phyloP scores from a whole-genome alignment of 2,888 invertebrate species.

The Lithophane leautieri region DNA sequence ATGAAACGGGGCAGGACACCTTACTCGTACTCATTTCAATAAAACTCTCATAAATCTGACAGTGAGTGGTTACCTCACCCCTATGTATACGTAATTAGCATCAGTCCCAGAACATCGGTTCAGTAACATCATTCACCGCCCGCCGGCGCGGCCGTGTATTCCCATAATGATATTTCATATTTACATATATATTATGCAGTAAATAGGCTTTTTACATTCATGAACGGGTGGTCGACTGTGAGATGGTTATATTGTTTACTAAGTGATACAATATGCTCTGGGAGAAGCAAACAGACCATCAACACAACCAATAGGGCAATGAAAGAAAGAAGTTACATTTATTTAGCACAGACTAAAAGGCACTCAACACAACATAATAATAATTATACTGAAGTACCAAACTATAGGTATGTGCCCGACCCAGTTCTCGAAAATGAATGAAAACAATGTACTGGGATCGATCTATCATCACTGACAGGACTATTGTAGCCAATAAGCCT shows the following conservation, averaged over 20 bases:
- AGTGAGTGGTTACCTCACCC: background rate
- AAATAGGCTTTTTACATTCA: conserved; percentile 52
- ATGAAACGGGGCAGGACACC: background rate
- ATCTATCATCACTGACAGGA: too few relatives aligned
- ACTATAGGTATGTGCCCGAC: too few relatives aligned
- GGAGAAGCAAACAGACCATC: background rate
- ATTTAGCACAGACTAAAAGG: too few relatives aligned
- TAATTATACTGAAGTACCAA: too few relatives aligned
- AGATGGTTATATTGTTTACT: conserved; percentile 23
- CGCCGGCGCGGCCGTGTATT: background rate
- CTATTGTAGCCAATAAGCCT: too few relatives aligned
- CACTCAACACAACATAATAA: too few relatives aligned
- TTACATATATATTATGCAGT: conserved; percentile 41
- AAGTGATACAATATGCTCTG: conserved; percentile 16
- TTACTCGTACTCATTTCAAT: conserved; percentile 19
- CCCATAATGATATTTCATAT: conserved; percentile 41
- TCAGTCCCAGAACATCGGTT: conserved; percentile 4
- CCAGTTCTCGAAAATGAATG: too few relatives aligned
- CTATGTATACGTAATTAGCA: conserved; percentile 5
- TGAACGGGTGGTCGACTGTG: conserved; percentile 33
- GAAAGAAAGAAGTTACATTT: too few relatives aligned
- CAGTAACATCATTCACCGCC: background rate
- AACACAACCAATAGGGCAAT: background rate
- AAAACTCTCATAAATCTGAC: conserved; percentile 10
- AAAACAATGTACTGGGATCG: too few relatives aligned